Evolutionary conservation across 2,113 vertebrate species (phyloP).

Genomic region (Triplophysa dalaica): DNA sequence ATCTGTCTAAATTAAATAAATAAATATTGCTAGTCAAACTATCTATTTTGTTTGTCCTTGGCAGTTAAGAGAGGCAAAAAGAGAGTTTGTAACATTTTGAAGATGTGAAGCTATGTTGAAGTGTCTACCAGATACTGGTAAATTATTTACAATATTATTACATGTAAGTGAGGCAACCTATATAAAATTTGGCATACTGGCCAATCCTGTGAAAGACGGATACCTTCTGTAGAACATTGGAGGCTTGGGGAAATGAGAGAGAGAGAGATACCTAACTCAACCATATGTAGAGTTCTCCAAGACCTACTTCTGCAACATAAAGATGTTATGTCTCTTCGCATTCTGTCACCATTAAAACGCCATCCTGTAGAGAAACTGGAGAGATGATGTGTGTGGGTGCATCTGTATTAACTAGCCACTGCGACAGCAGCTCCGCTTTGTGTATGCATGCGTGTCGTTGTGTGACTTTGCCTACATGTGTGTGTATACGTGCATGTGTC

Average conservation of each 20-base stretch:
- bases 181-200: too few relatives aligned
- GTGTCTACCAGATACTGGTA: too few relatives aligned
- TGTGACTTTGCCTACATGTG: slow-evolving; percentile 18
- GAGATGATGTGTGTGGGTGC: slow-evolving; percentile 14
- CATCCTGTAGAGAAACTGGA: slow-evolving; percentile 24
- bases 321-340: slow-evolving; percentile 29
- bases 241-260: slow-evolving; percentile 27
- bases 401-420: slow-evolving; percentile 6
- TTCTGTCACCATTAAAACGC: slow-evolving; percentile 49
- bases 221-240: slow-evolving; percentile 21
- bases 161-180: too few relatives aligned
- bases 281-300: slow-evolving; percentile 58
- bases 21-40: too few relatives aligned
- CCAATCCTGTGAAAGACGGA: too few relatives aligned
- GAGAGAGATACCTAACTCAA: not conserved
- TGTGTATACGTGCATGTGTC: slow-evolving; percentile 34
- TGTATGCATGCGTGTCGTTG: slow-evolving; percentile 21
- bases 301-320: slow-evolving; percentile 54
- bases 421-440: slow-evolving; percentile 5
- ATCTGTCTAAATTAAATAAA: too few relatives aligned
- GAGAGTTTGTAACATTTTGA: too few relatives aligned
- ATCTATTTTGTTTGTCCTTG: too few relatives aligned
- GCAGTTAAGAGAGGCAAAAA: too few relatives aligned
- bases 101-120: too few relatives aligned
- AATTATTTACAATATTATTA: too few relatives aligned